phyloP scores from a whole-genome alignment of 2,113 vertebrate species.

The Arothron firmamentum region DNA sequence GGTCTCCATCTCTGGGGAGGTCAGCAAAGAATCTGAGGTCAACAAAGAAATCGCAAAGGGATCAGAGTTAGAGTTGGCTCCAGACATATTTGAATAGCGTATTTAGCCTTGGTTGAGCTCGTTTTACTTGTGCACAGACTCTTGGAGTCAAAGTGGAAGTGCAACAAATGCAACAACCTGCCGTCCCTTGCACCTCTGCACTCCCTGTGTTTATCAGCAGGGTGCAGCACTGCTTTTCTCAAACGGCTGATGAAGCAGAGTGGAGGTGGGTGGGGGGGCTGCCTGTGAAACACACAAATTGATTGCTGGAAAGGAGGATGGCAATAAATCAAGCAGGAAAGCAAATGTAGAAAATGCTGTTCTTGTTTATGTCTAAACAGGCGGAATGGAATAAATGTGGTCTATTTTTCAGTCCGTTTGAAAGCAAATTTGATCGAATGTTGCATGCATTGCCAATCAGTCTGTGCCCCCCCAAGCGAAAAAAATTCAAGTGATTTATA shows the following conservation, averaged over 20 bases:
- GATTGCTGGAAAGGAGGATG: slow-evolving; percentile 72
- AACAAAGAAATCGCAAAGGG: not conserved
- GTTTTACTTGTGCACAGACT: not conserved
- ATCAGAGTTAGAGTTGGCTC: not conserved
- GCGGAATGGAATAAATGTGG: slow-evolving; percentile 75
- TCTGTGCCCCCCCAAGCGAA: slow-evolving; percentile 26
- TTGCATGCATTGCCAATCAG: slow-evolving; percentile 59
- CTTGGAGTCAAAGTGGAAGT: not conserved
- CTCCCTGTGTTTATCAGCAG: slow-evolving; percentile 77
- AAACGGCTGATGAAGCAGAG: slow-evolving; percentile 20
- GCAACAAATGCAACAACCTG: not conserved
- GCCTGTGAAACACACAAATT: slow-evolving; percentile 67
- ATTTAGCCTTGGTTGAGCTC: too few species aligned
- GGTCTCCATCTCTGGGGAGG: not conserved
- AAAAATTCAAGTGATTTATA: slow-evolving; percentile 47
- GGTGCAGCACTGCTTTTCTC: slow-evolving; percentile 89
- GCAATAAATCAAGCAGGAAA: slow-evolving; percentile 75
- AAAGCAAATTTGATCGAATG: slow-evolving; percentile 73
- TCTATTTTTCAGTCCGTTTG: slow-evolving; percentile 74
- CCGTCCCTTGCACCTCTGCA: slow-evolving; percentile 10
- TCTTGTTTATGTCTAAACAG: slow-evolving; percentile 76
- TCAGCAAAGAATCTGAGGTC: not conserved
- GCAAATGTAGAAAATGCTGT: slow-evolving; percentile 71
- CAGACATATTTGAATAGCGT: not conserved
- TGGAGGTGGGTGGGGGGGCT: not conserved